A percentile compares a stretch with the other conserved stretches of the same genome.
phyloP scores from a whole-genome alignment of 2,797 vertebrate genomes.

The Pangasius mekongensis region DNA sequence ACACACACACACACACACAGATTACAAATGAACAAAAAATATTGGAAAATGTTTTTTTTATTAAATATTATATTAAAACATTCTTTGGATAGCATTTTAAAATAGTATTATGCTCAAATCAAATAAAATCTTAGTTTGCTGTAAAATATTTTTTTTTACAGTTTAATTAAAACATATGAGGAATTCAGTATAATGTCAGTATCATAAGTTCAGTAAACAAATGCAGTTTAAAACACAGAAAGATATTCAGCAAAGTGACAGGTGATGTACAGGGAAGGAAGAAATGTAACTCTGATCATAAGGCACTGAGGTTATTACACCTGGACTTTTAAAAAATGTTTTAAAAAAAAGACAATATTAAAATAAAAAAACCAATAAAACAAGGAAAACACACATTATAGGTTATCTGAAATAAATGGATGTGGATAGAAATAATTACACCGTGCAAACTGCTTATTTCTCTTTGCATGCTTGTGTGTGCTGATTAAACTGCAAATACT shows the following conservation, averaged over 20 bases:
- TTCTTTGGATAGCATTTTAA: slow-evolving; percentile 23
- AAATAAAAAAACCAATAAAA: not conserved
- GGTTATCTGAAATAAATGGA: not conserved
- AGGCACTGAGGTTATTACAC: slow-evolving; percentile 42
- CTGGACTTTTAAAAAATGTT: slow-evolving; percentile 27
- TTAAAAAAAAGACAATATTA: not conserved
- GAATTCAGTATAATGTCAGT: not conserved
- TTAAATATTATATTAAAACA: slow-evolving; percentile 47
- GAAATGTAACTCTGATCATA: slow-evolving; percentile 36
- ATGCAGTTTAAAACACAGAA: slow-evolving; percentile 30
- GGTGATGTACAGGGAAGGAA: not conserved
- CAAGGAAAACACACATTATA: not conserved
- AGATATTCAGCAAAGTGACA: slow-evolving; percentile 18
- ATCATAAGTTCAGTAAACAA: slow-evolving; percentile 3
- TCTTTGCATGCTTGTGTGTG: slow-evolving; percentile 2
- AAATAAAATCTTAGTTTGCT: slow-evolving; percentile 13
- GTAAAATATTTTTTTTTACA: slow-evolving; percentile 15
- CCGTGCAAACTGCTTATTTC: not conserved
- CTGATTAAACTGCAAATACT: slow-evolving; percentile 33
- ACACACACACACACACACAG: not conserved
- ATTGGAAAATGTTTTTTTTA: slow-evolving; percentile 4
- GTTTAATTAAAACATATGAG: not conserved
- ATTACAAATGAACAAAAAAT: not conserved
- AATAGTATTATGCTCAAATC: slow-evolving; percentile 25
- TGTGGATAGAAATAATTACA: not conserved